Evolutionary conservation across 2,797 vertebrate species (phyloP), one percentile per base, ranked within the genome.

Genomic region (Sebastiscus tertius): DNA sequence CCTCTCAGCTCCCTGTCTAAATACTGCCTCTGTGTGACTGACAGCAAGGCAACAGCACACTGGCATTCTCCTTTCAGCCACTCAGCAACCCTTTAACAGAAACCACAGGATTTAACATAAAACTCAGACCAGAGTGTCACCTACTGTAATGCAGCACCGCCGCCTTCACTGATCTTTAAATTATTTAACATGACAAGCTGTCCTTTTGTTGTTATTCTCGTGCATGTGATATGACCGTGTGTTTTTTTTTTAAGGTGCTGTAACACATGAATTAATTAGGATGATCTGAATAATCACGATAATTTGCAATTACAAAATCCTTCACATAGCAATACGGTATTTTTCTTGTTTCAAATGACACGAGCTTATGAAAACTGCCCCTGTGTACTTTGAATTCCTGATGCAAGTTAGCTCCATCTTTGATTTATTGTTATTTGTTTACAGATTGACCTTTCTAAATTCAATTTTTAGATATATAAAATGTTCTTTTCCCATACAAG

Each of bases 391-490:
- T 74, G 63, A 83, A 87, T 89, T 72, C 80, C 63, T 81, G 46
- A 89, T 88, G 63, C 79, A 60, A 87, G 75, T 84, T 85, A 75
- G 76, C 80, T 72, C 77, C 83, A 77, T 80, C 79, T 89, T 79
- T 93, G 95, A 96, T 95, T 93, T 95, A 97, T 97, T 94, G 95
- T 93, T 91, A 96, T 93, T 95, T 97, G 93, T 94, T 95, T 96
- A 94, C 87, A 94, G 93, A 96, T 94, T 99, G 97, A 98, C 98
- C 98, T 99, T 99, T 99, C 86, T 88, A 97, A 98, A 97, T 96
- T 96, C 91, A 97, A 99, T 98, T 97, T 96, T 95, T 91, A 92
- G 93, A 97, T 95, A 95, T 96, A 96, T 97, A 96, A 98, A 98
- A 97, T 94, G 97, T 97, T 96, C 94, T 96, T 97, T 97, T 97